Evolutionary conservation across 2,113 vertebrate species (phyloP), one percentile per base, ranked within the genome.

Genomic region (Cairina moschata): DNA sequence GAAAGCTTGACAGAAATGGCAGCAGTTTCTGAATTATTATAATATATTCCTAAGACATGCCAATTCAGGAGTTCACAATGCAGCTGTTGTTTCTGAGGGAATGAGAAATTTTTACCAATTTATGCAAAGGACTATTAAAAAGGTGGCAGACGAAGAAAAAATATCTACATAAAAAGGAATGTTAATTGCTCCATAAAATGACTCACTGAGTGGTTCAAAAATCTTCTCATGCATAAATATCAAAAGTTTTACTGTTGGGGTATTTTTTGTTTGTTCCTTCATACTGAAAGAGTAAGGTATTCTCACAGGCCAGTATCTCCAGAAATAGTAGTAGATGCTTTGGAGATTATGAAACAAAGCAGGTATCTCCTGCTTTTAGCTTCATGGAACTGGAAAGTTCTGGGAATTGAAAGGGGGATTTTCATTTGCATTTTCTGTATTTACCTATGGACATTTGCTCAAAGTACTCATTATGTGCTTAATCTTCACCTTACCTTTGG

Each of bases 11-110:
- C 92, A 95, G 95, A 86, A 95, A 88, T 83, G 92, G 95, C 90
- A 96, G 86, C 76, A 62, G 62, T 92, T 96, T 93, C 90, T 92
- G 90, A 94, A 83, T 91, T 94, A 95, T 94, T 97, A 86, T 95
- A 97, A 95, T 96, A 82, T 86, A 96, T 96, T 95, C 95, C 83
- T 90, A 91, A 95, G 95, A 84, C 88, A 90, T 88, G 96, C 93
- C 93, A 95, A 96, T 96, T 96, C 95, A 91, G 95, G 83, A 96
- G 90, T 95, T 96, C 95, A 97, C 96, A 96, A 97, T 95, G 93
- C 93, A 96, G 95, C 95, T 97, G 95, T 96, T 97, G 96, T 97
- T 96, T 94, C 95, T 96, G 83, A 90, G 80, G 91, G 83, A 93
- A 94, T 90, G 83, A 92, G 92, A 95, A 97, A 96, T 96, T 96